Base-by-base conservation (phyloP, 2,113 vertebrate genomes). In the Gnathonemus echidnorhynchus region DNA sequence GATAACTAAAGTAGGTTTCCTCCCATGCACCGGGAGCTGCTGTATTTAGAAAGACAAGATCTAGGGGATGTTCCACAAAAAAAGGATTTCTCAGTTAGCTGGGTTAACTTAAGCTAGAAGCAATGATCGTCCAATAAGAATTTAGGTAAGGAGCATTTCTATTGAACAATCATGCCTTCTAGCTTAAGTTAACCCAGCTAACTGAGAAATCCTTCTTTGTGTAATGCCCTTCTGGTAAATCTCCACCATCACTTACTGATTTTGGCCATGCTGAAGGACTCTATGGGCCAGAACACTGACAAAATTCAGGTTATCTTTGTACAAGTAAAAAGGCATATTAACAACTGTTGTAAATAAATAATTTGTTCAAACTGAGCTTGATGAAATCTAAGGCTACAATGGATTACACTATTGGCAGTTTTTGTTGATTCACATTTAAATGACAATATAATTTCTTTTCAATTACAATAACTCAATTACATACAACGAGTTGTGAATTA, bases 1-100 rank as follows among this genome's bases (percentile, higher is more conserved):
- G 88, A 62, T 17, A 19, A 31, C 31, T 52, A 24, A 42, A 88
- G 86, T 88, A 39, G 85, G 93, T 62, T 46, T 35, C 17, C 93
- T 31, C 88, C 87, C 90, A 90, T 90, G 89, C 93, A 84, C 7
- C 0, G n/a, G 42, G 58, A 19, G 31, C 52, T 21, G 88, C 85
- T 86, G 86, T 89, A 90, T 94, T 94, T 93, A 93, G 93, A 27
- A 39, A 8, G 53, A 53, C 86, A 74, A 92, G 88, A 92, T 91
- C 53, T 56, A 19, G 53, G 19, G 19, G 53, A 19, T 56, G 19
- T 56, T 56, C 17, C 19, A 56, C 5, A 21, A 56, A 56, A 56
- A 7, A 19, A 56, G 17, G 17, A 56, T 56, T 56, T 56, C 53
- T 56, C 5, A 6, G 19, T 56, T 56, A 56, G 53, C 19, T 21